Evolutionary conservation across 2,888 invertebrate genomes (phyloP).

Genomic region (Malthinus seriepunctatus): DNA sequence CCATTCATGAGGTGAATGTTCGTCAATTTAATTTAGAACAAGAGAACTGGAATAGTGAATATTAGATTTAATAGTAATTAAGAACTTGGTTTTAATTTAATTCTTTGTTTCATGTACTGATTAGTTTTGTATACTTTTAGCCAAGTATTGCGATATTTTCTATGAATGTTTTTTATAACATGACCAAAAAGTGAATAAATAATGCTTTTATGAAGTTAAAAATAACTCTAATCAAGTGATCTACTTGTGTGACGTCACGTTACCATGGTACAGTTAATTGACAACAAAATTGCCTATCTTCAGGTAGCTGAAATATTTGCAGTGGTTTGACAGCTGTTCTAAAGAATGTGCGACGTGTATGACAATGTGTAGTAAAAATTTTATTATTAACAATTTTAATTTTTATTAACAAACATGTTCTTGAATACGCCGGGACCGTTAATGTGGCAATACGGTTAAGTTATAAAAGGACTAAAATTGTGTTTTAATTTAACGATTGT

Average conservation of each 20-base stretch:
- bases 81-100: not conserved
- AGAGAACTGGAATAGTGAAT: conserved; percentile 31
- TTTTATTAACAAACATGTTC: no score
- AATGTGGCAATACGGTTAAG: conserved; percentile 20
- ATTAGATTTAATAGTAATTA: not conserved
- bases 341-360: conserved; percentile 48
- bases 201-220: no score
- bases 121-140: not conserved
- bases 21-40: conserved; percentile 14
- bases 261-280: not conserved
- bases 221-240: no score
- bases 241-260: not conserved
- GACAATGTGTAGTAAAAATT: conserved; percentile 43
- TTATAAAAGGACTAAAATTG: not conserved
- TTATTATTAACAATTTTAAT: conserved; percentile 9
- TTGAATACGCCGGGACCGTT: conserved; percentile 1
- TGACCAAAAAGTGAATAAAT: no score
- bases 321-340: conserved; percentile 33
- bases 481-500: conserved; percentile 3
- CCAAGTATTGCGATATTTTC: not conserved
- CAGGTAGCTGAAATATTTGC: conserved; percentile 11
- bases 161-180: not conserved
- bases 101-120: not conserved
- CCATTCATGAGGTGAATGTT: conserved; percentile 16
- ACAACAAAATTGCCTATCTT: not conserved